Base-by-base conservation (phyloP, 1,140 invertebrate species). In the Gonatopus flavifemur region DNA sequence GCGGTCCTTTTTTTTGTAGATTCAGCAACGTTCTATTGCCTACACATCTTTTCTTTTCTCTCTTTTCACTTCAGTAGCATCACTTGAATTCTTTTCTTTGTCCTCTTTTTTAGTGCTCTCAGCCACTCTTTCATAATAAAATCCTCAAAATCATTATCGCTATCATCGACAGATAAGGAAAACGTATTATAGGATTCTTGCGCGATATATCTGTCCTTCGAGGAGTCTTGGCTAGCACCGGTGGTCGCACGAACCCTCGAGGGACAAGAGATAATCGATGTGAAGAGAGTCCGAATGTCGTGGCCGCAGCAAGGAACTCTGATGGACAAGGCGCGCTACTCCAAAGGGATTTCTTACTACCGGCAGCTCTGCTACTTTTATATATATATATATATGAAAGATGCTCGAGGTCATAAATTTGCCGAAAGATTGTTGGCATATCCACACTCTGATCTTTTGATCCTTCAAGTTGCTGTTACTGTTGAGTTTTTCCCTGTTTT, bases 1-100 rank as follows among this genome's bases (percentile, higher is more conserved):
- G 65, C 61, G 64, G 65, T 67, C 64, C 58, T 57, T 70, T 71
- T 69, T 71, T 67, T 53, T 55, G 39, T 10, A 19, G 32, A 3
- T 13, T n/a, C 16, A 21, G 15, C 18, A 15, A 25, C 28, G 21
- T 39, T 28, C 20, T 15, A 28, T 20, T 41, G 12, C 8, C 10
- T 10, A 13, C 12, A 12, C 24, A 9, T 9, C 21, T 45, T 41
- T 44, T 30, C 30, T 10, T 25, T 6, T 8, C 19, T 19, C n/a
- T 10, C 28, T 22, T 20, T 9, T 19, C 33, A 9, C 24, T 52
- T 45, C 13, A 46, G 36, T 42, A 28, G 42, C 16, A 25, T n/a
- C 45, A 18, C 41, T 43, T 41, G 21, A 22, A 22, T 39, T 16
- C 21, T 30, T 16, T 35, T 13, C 16, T 25, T 19, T 15, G 38